A percentile compares a stretch with the other conserved stretches of the same genome.
These are phyloP conservation scores for Sminthurinus signatus DNA, from an alignment of 1,140 invertebrate genomes.

Conservation along the genomic window DNA sequence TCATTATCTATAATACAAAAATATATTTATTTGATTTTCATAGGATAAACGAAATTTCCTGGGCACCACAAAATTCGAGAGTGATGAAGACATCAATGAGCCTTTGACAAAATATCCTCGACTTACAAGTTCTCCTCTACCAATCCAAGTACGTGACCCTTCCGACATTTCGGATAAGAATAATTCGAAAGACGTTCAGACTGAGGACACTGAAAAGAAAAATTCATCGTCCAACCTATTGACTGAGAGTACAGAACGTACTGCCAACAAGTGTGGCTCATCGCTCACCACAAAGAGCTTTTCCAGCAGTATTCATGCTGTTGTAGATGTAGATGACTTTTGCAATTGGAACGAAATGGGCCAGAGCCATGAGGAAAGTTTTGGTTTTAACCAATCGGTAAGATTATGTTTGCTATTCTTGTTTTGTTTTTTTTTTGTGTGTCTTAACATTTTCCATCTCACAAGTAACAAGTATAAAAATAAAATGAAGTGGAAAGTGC, in stretches of 20 bases:
- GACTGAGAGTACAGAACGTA: background rate
- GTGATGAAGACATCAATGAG: constrained; percentile 37
- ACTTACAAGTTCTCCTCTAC: constrained; percentile 21
- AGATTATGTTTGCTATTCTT: constrained; percentile 14
- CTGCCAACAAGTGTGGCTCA: too few relatives aligned
- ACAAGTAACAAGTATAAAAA: background rate
- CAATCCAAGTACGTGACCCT: background rate
- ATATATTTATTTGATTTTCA: too few relatives aligned
- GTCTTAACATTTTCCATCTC: background rate
- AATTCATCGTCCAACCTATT: background rate
- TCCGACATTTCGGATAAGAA: too few relatives aligned
- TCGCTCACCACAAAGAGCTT: background rate
- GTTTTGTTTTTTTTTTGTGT: too few relatives aligned
- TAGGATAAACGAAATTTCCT: constrained; percentile 23
- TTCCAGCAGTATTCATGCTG: constrained; percentile 5
- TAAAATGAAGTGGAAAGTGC: too few relatives aligned
- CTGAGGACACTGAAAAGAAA: too few relatives aligned
- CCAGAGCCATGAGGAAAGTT: constrained; percentile 38
- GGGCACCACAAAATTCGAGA: constrained; percentile 19
- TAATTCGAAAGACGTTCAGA: background rate
- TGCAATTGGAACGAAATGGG: constrained; percentile 31
- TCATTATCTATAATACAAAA: too few relatives aligned
- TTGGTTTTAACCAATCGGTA: constrained; percentile 38
- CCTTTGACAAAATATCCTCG: constrained; percentile 35
- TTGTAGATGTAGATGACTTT: constrained; percentile 19